Evolutionary conservation across 2,888 invertebrate genomes (phyloP).

Genomic region (Pseudococcus longispinus): DNA sequence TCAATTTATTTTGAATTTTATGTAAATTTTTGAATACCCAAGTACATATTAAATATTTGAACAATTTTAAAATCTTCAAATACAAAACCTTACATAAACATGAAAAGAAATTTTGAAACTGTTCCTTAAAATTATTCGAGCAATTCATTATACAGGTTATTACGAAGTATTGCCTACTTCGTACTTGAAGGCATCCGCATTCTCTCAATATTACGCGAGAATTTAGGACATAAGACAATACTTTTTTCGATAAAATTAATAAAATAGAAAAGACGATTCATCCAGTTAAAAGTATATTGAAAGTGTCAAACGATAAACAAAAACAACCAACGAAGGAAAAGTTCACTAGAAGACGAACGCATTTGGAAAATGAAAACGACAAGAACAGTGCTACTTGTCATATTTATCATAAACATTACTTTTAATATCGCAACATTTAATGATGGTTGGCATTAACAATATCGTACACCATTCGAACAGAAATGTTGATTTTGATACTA

Average conservation of each 20-base stretch:
- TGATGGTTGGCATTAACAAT: slow-evolving; percentile 17
- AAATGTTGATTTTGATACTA: not conserved
- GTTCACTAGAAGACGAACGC: slow-evolving; percentile 1
- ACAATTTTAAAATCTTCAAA: too few species aligned
- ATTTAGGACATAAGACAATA: not conserved
- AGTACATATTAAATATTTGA: too few species aligned
- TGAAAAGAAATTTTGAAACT: not conserved
- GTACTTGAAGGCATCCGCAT: not conserved
- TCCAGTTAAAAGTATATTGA: not conserved
- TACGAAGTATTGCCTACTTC: not conserved
- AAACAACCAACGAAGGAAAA: not conserved
- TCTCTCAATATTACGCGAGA: not conserved
- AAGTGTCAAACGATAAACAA: slow-evolving; percentile 32
- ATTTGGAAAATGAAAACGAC: slow-evolving; percentile 40
- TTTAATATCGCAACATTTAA: slow-evolving; percentile 35
- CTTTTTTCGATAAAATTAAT: not conserved
- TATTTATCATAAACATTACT: slow-evolving; percentile 21
- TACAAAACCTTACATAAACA: too few species aligned
- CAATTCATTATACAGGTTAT: not conserved
- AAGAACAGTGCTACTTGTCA: slow-evolving; percentile 37
- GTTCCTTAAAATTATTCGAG: not conserved
- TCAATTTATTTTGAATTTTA: too few species aligned
- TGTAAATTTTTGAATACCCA: too few species aligned
- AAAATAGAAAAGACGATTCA: not conserved
- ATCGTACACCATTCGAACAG: not conserved